phyloP scores from a whole-genome alignment of 2,797 vertebrate genomes.

The Bradypodion ventrale region DNA sequence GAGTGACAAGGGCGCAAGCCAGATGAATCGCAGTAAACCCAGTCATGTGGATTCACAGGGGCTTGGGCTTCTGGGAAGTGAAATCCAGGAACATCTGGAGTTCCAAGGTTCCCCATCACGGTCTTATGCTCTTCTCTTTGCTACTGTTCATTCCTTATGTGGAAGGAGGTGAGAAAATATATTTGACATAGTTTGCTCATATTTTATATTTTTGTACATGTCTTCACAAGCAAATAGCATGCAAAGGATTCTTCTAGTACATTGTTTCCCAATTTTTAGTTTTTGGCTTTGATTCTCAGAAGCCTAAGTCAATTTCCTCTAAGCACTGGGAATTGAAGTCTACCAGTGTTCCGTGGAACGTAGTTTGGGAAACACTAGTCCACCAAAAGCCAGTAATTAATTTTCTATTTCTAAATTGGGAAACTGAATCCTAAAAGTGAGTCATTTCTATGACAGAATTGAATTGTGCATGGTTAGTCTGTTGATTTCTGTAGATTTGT shows the following conservation, averaged over 20 bases:
- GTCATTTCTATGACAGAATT: not conserved
- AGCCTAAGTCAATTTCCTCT: too few species aligned
- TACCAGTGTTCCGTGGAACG: too few species aligned
- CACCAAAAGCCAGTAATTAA: not conserved
- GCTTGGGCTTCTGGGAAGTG: too few species aligned
- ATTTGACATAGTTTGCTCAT: not conserved
- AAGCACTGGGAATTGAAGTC: too few species aligned
- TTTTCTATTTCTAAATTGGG: not conserved
- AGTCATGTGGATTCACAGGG: too few species aligned
- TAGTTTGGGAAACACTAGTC: too few species aligned
- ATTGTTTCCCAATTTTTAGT: too few species aligned
- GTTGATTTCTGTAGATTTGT: not conserved
- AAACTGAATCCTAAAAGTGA: not conserved
- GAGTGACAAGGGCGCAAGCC: too few species aligned
- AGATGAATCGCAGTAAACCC: too few species aligned
- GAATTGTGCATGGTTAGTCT: not conserved
- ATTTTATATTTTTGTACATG: not conserved
- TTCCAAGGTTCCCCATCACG: too few species aligned
- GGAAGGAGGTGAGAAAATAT: not conserved
- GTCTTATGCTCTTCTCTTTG: not conserved
- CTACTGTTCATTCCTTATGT: not conserved
- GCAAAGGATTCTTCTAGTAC: not conserved
- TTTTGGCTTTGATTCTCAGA: too few species aligned
- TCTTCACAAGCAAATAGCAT: not conserved
- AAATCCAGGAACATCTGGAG: too few species aligned